A percentile compares a stretch with the other conserved stretches of the same genome.
These are phyloP conservation scores for Pheosia gnoma DNA, from an alignment of 2,888 invertebrate genomes.

Conservation along the genomic window DNA sequence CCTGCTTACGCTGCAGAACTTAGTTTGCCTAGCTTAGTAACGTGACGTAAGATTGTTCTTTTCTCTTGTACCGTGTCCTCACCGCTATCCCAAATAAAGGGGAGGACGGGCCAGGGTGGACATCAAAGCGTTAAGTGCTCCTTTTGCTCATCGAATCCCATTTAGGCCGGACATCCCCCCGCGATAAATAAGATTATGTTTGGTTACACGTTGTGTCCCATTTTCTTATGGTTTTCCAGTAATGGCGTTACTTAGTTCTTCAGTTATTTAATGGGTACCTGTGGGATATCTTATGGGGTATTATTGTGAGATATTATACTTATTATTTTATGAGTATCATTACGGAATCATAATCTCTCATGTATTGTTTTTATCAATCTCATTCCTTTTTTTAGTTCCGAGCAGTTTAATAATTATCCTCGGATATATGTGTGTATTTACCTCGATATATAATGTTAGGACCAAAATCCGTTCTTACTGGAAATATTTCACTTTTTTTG, in stretches of 20 bases:
- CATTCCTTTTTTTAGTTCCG: too few species aligned
- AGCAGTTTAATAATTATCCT: too few species aligned
- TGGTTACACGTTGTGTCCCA: conserved; percentile 51
- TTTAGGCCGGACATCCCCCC: conserved; percentile 66
- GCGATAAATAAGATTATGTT: conserved; percentile 81
- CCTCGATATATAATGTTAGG: too few species aligned
- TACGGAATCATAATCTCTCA: too few species aligned
- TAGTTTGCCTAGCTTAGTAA: too few species aligned
- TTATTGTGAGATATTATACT: conserved; percentile 22
- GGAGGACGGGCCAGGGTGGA: conserved; percentile 67
- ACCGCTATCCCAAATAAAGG: conserved; percentile 52
- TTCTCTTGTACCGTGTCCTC: conserved; percentile 15
- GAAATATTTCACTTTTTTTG: too few species aligned
- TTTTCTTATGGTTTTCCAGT: conserved; percentile 53
- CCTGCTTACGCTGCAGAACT: too few species aligned
- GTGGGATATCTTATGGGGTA: conserved; percentile 6
- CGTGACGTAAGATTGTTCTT: conserved; percentile 7
- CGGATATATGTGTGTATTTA: too few species aligned
- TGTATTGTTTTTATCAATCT: too few species aligned
- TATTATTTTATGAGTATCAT: too few species aligned
- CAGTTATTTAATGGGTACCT: conserved; percentile 36
- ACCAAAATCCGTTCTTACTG: too few species aligned
- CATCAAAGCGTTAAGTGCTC: conserved; percentile 83
- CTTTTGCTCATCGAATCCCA: conserved; percentile 72
- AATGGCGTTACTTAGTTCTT: conserved; percentile 39